Base-by-base conservation (phyloP, 2,888 invertebrate species). In the Drepanosiphum platanoidis region DNA sequence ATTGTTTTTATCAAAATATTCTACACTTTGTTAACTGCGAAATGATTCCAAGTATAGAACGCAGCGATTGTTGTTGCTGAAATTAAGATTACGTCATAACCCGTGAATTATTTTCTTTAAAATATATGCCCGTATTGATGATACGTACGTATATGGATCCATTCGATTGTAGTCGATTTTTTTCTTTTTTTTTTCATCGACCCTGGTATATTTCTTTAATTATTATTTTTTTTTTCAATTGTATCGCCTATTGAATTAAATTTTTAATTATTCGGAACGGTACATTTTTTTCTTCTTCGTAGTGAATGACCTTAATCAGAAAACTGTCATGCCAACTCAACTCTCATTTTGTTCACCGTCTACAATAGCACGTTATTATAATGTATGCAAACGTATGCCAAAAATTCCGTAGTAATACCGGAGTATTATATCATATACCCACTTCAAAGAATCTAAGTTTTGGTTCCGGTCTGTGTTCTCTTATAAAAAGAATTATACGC, bases 261-360 rank as follows among this genome's bases (percentile, higher is more conserved):
- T 46, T 68, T 80, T 80, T 34, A 80, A 80, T 80, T 80, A 68
- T 80, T 34, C 68, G 18, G 46, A 64, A 52, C 52, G 46, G 46
- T 52, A 75, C 0, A 58, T 42, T 34, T 75, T 75, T 52, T 36
- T 61, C 58, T 32, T 79, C 27, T 46, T 52, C 34, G 34, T 36
- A 46, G 80, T 70, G 68, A 80, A 80, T 36, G 68, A 80, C 68
- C 80, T 80, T 70, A 68, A 80, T 70, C 52, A 52, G 70, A 80
- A 80, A 79, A 79, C 46, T 68, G 79, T 79, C 32, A 32, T 46
- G 68, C 79, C 78, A 66, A 79, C 78, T 42, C 30, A 15, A 30
- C 78, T 79, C 42, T 32, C 15, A 58, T 34, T 34, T 61, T 30
- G 27, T 77, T 61, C 61, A 39, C 61, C 22, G 64, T 77, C 30